phyloP scores from a whole-genome alignment of 1,140 invertebrate genomes.

The Scaptodrosophila lebanonensis region DNA sequence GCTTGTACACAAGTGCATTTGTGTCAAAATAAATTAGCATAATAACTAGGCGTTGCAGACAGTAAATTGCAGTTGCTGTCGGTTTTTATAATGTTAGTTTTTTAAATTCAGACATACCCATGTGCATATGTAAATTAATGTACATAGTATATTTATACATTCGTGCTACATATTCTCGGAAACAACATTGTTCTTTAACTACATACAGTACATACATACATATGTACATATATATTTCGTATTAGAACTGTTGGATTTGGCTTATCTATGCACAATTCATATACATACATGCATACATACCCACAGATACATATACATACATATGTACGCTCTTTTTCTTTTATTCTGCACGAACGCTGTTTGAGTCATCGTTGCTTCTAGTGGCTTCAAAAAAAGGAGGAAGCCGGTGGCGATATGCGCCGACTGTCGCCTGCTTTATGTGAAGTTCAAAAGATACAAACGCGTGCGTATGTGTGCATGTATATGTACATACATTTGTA shows the following conservation, averaged over 20 bases:
- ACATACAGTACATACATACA: slow-evolving; percentile 18
- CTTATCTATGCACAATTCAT: slow-evolving; percentile 30
- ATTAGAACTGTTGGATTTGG: slow-evolving; percentile 36
- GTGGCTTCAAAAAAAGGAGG: slow-evolving; percentile 18
- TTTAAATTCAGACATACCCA: no score
- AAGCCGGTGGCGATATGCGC: slow-evolving; percentile 22
- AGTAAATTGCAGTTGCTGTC: slow-evolving; percentile 30
- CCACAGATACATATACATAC: no score
- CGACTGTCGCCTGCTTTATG: slow-evolving; percentile 5
- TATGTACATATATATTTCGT: slow-evolving; percentile 23
- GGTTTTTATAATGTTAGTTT: not conserved
- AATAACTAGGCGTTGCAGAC: slow-evolving; percentile 26
- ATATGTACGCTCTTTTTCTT: slow-evolving; percentile 22
- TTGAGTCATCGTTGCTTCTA: slow-evolving; percentile 32
- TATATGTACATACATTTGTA: slow-evolving; percentile 30
- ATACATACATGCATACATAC: no score
- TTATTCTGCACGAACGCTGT: slow-evolving; percentile 29
- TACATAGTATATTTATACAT: no score
- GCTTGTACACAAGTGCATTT: slow-evolving; percentile 31
- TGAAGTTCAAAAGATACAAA: no score
- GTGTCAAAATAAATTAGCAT: slow-evolving; percentile 53
- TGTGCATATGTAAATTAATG: no score
- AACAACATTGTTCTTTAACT: slow-evolving; percentile 39
- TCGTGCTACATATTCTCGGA: not conserved
- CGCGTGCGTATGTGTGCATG: slow-evolving; percentile 2